A percentile compares a stretch with the other conserved stretches of the same genome.
These are phyloP conservation scores for Drosophila guanche DNA, from an alignment of 1,140 invertebrate genomes.

Conservation along the genomic window DNA sequence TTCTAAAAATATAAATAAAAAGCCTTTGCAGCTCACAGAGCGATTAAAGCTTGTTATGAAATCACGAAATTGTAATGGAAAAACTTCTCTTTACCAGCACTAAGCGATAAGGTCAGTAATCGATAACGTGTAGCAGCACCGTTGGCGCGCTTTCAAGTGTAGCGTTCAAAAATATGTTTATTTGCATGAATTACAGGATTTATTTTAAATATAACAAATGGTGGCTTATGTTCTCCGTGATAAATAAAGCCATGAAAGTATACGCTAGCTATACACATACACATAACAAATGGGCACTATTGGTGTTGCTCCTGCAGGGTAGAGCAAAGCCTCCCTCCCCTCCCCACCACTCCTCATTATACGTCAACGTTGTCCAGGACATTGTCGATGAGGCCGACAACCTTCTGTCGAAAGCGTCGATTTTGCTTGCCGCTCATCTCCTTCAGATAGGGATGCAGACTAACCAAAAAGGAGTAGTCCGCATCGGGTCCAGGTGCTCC, in stretches of 20 bases:
- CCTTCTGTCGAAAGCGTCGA: slow-evolving; percentile 75
- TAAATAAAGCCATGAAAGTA: slow-evolving; percentile 42
- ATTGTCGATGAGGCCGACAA: slow-evolving; percentile 72
- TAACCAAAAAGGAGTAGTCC: slow-evolving; percentile 77
- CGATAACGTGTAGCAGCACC: too few relatives aligned
- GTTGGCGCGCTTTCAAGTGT: too few relatives aligned
- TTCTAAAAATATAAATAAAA: too few relatives aligned
- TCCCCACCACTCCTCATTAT: neutral
- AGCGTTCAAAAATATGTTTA: too few relatives aligned
- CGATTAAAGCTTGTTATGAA: too few relatives aligned
- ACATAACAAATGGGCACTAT: slow-evolving; percentile 71
- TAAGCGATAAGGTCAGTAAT: too few relatives aligned
- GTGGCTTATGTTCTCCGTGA: slow-evolving; percentile 21
- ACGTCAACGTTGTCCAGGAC: slow-evolving; percentile 72
- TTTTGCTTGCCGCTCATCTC: slow-evolving; percentile 81
- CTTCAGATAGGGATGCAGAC: slow-evolving; percentile 75
- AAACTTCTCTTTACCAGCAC: too few relatives aligned
- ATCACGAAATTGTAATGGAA: too few relatives aligned
- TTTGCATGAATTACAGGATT: slow-evolving; percentile 6
- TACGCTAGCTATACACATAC: slow-evolving; percentile 19
- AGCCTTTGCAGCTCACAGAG: too few relatives aligned
- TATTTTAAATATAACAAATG: slow-evolving; percentile 54
- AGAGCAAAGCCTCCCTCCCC: neutral
- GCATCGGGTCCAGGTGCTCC: slow-evolving; percentile 56
- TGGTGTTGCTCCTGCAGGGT: slow-evolving; percentile 30